Evolutionary conservation across 1,140 invertebrate species (phyloP), one percentile per base, ranked within the genome.

Genomic region (Dinothrombium tinctorium): DNA sequence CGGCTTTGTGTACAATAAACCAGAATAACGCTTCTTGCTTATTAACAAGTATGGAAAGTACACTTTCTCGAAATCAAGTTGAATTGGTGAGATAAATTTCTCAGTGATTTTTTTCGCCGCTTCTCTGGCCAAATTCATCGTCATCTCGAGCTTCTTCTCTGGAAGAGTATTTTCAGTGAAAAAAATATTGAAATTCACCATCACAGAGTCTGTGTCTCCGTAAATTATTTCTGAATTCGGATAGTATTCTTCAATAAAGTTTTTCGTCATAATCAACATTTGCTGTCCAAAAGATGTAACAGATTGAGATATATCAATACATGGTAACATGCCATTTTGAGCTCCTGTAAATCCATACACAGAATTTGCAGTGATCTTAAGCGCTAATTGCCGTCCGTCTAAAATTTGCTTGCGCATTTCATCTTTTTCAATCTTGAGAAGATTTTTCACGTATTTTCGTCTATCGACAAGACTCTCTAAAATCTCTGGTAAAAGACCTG

Each of bases 331-430:
- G 2, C 89, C 96, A 59, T 79, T 71, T 1, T 72, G 66, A 51
- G 95, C 95, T 25, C 94, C 94, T 31, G 99, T 64, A 62, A 92
- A 99, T 17, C 94, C 94, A 51, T 99, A 99, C 87, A 99, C 96
- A 45, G 83, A 90, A 61, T 99, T 99, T 0, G 94, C 94, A 1
- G 89, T 99, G 21, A 99, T 63, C 59, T 99, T 99, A 19, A 99
- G 65, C 25, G 89, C 94, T 61, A 83, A 76, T 60, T 99, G 92
- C 36, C 90, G 63, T 40, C 98, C 96, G 54, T 98, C 82, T 55
- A 92, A 95, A 61, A 95, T 60, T 19, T 77, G 71, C 56, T 72
- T 71, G 39, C 74, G 61, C 50, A 90, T 83, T 0, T 61, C 56
- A 0, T 71, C 59, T 4, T 86, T 45, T 57, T 79, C 73, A 0